These are phyloP conservation scores for Hirundichthys speculiger DNA, from an alignment of 2,113 vertebrate species.

Conservation along the genomic window DNA sequence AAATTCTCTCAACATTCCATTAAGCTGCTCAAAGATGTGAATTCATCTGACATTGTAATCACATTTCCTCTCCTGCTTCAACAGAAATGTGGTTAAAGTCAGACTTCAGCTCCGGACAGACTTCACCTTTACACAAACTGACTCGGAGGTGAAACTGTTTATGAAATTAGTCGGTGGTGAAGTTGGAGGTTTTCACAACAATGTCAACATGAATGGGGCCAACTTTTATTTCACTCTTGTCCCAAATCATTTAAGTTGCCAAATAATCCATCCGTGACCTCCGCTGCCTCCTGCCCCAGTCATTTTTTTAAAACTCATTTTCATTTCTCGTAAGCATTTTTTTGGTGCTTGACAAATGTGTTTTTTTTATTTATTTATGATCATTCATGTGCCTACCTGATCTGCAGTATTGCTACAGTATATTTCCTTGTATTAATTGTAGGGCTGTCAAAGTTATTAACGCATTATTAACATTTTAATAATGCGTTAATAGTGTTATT, in stretches of 20 bases:
- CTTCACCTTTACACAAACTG: conserved; percentile 11
- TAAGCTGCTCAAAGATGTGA: too few relatives aligned
- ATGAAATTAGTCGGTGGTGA: conserved; percentile 22
- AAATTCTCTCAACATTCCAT: too few relatives aligned
- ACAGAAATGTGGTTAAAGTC: not conserved
- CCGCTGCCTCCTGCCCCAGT: not conserved
- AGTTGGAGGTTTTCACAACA: conserved; percentile 57
- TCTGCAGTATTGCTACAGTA: too few relatives aligned
- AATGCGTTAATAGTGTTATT: too few relatives aligned
- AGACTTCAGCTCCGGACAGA: not conserved
- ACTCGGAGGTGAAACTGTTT: conserved; percentile 30
- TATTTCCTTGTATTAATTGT: too few relatives aligned
- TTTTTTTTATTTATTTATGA: too few relatives aligned
- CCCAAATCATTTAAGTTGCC: conserved; percentile 11
- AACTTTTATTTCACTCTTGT: conserved; percentile 20
- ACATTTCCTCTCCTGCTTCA: not conserved
- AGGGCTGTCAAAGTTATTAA: too few relatives aligned
- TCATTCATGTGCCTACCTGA: too few relatives aligned
- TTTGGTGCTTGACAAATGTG: too few relatives aligned
- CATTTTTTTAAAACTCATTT: too few relatives aligned
- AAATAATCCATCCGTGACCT: not conserved
- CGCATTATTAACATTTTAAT: too few relatives aligned
- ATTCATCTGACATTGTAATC: not conserved
- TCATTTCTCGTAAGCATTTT: too few relatives aligned
- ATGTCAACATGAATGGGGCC: conserved; percentile 4